Evolutionary conservation across 2,113 vertebrate species (phyloP).

Genomic region (Helogale parvula): DNA sequence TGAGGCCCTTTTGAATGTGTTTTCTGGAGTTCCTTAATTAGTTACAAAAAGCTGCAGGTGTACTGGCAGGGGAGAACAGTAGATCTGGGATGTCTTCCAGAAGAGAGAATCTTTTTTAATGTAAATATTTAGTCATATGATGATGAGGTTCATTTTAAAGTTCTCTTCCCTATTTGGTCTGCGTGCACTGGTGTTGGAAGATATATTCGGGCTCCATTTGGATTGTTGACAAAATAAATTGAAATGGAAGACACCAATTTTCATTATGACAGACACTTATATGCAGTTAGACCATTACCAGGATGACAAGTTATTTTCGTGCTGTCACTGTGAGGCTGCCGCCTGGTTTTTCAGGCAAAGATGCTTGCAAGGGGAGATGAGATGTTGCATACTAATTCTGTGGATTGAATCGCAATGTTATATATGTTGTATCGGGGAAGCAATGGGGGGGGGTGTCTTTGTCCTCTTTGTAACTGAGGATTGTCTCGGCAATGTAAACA

Average conservation of each 20-base stretch:
- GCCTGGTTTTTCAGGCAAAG: constrained; percentile 42
- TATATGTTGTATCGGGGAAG: neutral
- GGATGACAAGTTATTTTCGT: constrained; percentile 64
- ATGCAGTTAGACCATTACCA: constrained; percentile 57
- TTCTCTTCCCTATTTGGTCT: constrained; percentile 57
- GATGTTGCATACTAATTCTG: constrained; percentile 3
- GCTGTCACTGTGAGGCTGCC: constrained; percentile 40
- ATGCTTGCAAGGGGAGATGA: neutral
- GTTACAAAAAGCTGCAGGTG: constrained; percentile 86
- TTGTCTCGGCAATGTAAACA: neutral
- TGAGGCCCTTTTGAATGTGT: constrained; percentile 74
- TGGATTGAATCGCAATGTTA: neutral
- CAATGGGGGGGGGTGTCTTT: neutral
- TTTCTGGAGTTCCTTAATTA: constrained; percentile 85
- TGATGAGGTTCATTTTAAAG: constrained; percentile 76
- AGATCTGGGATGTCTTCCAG: constrained; percentile 81
- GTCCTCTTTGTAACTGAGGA: neutral
- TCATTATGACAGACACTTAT: constrained; percentile 64
- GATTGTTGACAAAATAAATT: constrained; percentile 77
- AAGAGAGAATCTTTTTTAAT: constrained; percentile 72
- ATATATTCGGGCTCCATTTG: constrained; percentile 64
- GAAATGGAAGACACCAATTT: constrained; percentile 69
- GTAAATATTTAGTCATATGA: constrained; percentile 83
- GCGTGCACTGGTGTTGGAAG: constrained; percentile 65
- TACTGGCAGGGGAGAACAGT: constrained; percentile 77